Evolutionary conservation across 2,113 vertebrate species (phyloP), one percentile per base, ranked within the genome.

Genomic region (Ciconia maguari): DNA sequence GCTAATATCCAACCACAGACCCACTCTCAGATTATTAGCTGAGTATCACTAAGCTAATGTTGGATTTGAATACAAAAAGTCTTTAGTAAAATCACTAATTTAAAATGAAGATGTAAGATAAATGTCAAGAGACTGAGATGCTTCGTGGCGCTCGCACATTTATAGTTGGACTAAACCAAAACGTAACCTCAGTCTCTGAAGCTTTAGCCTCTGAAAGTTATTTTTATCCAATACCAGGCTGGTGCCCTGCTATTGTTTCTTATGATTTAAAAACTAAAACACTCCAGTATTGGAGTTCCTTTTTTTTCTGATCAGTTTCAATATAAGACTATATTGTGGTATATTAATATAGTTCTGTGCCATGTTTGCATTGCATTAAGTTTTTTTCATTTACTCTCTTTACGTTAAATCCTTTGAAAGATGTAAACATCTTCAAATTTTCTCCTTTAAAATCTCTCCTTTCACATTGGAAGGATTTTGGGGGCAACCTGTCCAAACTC

Each of bases 81-180:
- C 13, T 71, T 81, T 17, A 41, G 17, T 52, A 32, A 94, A 54
- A 7, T 41, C 18, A 38, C 8, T 61, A 7, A 58, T 13, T 41
- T 72, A 26, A 72, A 95, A 82, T 27, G 16, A 77, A 57, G 34
- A 51, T 38, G 4, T n/a, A 48, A 87, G 24, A 61, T 22, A 54
- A 77, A 71, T 4, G 7, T 49, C 55, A 57, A 62, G 49, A 77
- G 51, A 48, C 19, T 51, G n/a, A 34, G 12, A 41, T 78, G 14
- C 18, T 81, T 62, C 0, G 0, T 74, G 36, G 26, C 1, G 3
- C 13, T 62, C 0, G 0, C 61, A 17, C 7, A 51, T 74, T 44
- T 78, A 13, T 41, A 17, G 34, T 11, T 62, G 55, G 10, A 62
- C 48, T 88, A 21, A 82, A 61, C 7, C 0, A 1, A 71, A 81